Base-by-base conservation (phyloP, 2,888 invertebrate genomes). In the Erebia aethiops region DNA sequence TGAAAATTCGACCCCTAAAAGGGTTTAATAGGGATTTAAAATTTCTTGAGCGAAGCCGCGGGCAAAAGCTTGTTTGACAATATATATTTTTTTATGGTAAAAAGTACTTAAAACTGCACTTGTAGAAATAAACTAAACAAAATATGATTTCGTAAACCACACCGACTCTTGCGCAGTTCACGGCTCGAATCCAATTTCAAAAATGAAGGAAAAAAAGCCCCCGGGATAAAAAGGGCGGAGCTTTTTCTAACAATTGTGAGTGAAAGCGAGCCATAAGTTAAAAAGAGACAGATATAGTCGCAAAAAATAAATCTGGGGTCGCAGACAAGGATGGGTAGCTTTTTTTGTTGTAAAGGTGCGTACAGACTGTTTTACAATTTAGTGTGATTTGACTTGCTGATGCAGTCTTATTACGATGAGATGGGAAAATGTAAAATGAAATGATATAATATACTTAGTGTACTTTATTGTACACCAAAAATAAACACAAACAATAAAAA, bases 201-300 rank as follows among this genome's bases (percentile, higher is more conserved):
- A 46, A 61, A 62, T 8, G 21, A 63, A 61, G 78, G 77, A 10
- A 82, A 81, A 82, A 78, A 9, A 64, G 70, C 70, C 79, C 81
- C 77, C 18, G 41, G 51, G 78, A 77, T 74, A 73, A 81, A 81
- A 80, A 79, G 83, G 87, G 85, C 82, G 84, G 83, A 78, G 80
- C 78, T 76, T 75, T 41, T 68, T 62, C 49, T 65, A 75, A 70
- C 65, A 70, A 67, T 69, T 67, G 73, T 9, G 11, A 69, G 73
- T 67, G 72, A 78, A 76, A 84, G 76, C 76, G 79, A 78, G 43
- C 62, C 49, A 21, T 49, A 14, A 16, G 62, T 62, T 21, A 14
- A 81, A 84, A 3, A 52, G 79, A 69, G 71, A 57, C 41, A 76
- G 43, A 16, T 62, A 71, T 57, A 71, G 49, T 70, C 26, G 76